phyloP scores from a whole-genome alignment of 2,888 invertebrate genomes.

The Sympetrum striolatum region DNA sequence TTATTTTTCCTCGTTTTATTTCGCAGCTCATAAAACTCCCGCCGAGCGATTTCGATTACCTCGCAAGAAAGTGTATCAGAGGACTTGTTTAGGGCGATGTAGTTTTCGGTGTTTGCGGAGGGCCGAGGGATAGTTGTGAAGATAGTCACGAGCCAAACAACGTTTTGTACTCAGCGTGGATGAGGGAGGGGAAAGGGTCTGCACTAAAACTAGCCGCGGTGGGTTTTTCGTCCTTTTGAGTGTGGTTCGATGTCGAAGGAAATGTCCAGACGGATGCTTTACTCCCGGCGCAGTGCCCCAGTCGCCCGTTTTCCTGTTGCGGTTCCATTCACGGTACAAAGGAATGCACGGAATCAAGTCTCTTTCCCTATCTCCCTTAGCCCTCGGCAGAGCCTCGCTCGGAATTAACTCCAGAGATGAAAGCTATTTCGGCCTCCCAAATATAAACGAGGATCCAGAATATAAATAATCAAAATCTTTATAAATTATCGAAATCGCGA shows the following conservation, averaged over 20 bases:
- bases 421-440: too few relatives aligned
- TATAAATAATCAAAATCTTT: too few relatives aligned
- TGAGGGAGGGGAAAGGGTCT: not conserved
- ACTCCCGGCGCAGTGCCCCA: not conserved
- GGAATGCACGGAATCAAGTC: not conserved
- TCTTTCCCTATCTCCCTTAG: not conserved
- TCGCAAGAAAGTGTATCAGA: not conserved
- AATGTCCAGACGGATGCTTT: not conserved
- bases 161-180: constrained; percentile 15
- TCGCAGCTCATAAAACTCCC: not conserved
- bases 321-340: not conserved
- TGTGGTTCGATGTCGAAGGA: not conserved
- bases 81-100: constrained; percentile 1
- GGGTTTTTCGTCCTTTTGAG: not conserved
- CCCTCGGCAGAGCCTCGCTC: not conserved
- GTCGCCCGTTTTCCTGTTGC: not conserved
- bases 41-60: not conserved
- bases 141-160: not conserved
- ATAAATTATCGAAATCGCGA: too few relatives aligned
- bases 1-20: not conserved
- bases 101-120: constrained; percentile 16
- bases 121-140: not conserved
- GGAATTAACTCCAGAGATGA: too few relatives aligned
- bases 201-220: not conserved
- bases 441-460: too few relatives aligned